phyloP scores from a whole-genome alignment of 2,113 vertebrate genomes.

The Brachionichthys hirsutus region DNA sequence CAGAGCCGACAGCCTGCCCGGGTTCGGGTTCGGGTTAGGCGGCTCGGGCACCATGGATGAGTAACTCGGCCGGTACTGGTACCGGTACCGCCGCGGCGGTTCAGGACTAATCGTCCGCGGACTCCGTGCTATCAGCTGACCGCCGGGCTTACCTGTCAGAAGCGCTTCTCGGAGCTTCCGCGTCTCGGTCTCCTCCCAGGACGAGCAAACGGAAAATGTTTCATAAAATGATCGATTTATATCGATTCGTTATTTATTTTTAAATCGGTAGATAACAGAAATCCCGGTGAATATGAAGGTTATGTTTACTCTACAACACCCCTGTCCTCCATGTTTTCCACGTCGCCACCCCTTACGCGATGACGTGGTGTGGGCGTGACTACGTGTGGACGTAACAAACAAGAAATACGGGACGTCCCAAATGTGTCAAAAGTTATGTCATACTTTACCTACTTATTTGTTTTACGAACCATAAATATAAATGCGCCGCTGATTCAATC shows the following conservation, averaged over 20 bases:
- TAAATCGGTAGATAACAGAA: neutral
- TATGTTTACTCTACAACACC: slow-evolving; percentile 59
- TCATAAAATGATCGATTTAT: fast-evolving
- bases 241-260: neutral
- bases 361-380: slow-evolving; percentile 32
- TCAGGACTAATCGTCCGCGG: neutral
- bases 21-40: too few species aligned
- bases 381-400: slow-evolving; percentile 15
- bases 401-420: too few species aligned
- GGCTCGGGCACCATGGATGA: neutral
- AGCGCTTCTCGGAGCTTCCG: slow-evolving; percentile 43
- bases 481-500: too few species aligned
- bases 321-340: slow-evolving; percentile 73
- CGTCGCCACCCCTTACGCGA: slow-evolving; percentile 64
- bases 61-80: too few species aligned
- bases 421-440: too few species aligned
- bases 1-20: neutral
- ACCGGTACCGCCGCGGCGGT: too few species aligned
- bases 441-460: too few species aligned
- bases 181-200: neutral
- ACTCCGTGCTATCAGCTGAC: slow-evolving; percentile 60
- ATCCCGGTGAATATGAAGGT: slow-evolving; percentile 5
- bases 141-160: slow-evolving; percentile 70
- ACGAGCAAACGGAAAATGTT: neutral
- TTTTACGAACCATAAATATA: too few species aligned